Evolutionary conservation across 2,888 invertebrate species (phyloP).

Genomic region (Drosophila yooni): DNA sequence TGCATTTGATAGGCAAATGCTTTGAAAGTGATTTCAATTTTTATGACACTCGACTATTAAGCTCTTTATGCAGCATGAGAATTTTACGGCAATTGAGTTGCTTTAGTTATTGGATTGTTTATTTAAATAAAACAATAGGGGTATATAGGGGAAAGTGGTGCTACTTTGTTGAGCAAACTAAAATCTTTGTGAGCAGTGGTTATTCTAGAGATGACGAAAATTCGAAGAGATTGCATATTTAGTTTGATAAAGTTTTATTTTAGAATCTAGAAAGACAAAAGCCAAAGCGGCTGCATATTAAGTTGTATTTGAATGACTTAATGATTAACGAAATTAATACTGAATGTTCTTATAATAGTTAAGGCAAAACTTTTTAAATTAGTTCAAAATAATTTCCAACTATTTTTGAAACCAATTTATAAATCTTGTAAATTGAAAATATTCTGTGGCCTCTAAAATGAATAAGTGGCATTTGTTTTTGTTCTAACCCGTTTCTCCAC

Average conservation of each 20-base stretch:
- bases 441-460: neutral
- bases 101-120: neutral
- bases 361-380: neutral
- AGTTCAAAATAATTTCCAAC: neutral
- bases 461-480: constrained; percentile 23
- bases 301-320: neutral
- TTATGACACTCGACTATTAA: constrained; percentile 12
- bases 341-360: neutral
- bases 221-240: neutral
- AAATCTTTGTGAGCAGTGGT: neutral
- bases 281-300: neutral
- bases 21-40: constrained; percentile 14
- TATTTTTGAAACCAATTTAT: neutral
- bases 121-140: constrained; percentile 18
- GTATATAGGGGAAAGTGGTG: neutral
- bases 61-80: neutral
- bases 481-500: neutral
- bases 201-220: neutral
- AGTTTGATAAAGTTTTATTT: neutral
- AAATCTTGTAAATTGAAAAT: neutral
- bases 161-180: neutral
- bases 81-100: constrained; percentile 9
- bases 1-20: constrained; percentile 32
- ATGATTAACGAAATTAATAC: neutral
- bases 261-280: neutral